phyloP scores from a whole-genome alignment of 2,113 vertebrate genomes.

The Colossoma macropomum region DNA sequence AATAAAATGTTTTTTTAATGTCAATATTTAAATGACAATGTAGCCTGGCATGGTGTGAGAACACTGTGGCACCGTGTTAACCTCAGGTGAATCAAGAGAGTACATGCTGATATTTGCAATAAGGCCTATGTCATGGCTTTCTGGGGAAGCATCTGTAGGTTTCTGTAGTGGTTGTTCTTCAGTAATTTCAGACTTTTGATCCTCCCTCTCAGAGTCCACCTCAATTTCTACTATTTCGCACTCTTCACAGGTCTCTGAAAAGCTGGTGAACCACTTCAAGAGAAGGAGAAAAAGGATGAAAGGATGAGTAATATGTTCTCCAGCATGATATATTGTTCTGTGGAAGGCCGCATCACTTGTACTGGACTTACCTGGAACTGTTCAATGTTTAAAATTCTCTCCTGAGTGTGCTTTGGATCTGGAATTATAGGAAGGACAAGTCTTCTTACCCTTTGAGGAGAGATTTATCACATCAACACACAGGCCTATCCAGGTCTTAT shows the following conservation, averaged over 20 bases:
- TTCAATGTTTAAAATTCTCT: constrained; percentile 49
- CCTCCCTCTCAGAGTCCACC: constrained; percentile 24
- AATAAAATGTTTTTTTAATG: no score
- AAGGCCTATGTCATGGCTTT: not conserved
- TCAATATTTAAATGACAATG: constrained; percentile 14
- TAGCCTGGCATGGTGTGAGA: constrained; percentile 24
- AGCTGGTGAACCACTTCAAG: constrained; percentile 31
- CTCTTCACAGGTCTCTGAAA: constrained; percentile 34
- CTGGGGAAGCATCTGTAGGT: not conserved
- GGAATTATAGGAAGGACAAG: constrained; percentile 57
- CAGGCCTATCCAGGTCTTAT: not conserved
- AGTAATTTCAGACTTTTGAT: not conserved
- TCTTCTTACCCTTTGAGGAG: constrained; percentile 55
- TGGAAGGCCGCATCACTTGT: not conserved
- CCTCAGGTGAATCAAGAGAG: constrained; percentile 14
- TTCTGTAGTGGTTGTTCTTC: constrained; percentile 16
- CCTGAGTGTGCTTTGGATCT: constrained; percentile 52
- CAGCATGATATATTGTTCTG: not conserved
- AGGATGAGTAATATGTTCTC: not conserved
- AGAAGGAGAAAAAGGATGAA: not conserved
- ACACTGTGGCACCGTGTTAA: not conserved
- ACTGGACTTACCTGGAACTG: constrained; percentile 44
- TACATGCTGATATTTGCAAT: not conserved
- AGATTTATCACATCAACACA: constrained; percentile 20
- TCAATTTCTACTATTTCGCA: constrained; percentile 46